Evolutionary conservation across 2,797 vertebrate species (phyloP), one percentile per base, ranked within the genome.

Genomic region (Pseudochromis fuscus): DNA sequence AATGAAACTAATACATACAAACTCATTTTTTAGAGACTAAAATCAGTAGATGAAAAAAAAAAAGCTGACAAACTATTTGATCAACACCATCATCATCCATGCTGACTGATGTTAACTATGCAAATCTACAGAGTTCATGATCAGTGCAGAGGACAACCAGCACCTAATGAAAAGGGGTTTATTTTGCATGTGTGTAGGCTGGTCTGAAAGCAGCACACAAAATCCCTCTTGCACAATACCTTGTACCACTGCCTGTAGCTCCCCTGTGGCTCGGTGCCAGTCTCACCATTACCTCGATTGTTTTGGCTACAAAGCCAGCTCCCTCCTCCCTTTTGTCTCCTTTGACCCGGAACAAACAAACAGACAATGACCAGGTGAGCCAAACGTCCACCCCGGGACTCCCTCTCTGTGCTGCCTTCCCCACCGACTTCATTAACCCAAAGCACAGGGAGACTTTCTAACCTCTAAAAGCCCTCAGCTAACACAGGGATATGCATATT

Each of bases 251-350:
- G 78, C 81, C 80, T 67, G 49, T 18, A 87, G 81, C 83, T 82
- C 77, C 83, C 69, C 75, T 21, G 62, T 84, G 83, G 87, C 86
- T 73, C 30, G 3, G 51, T 87, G 85, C 84, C 87, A 85, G 57
- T 72, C 81, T 89, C 89, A 78, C 87, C 81, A 89, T 91, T 91
- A 91, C 72, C 66, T 74, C 59, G 7, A 88, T 89, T 94, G 90
- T 94, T 94, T 89, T 88, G 89, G 81, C 79, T 77, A 87, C 84
- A 89, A 83, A 87, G 68, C 49, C 66, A 30, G 76, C 69, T 62
- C 40, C 76, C 81, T 72, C 66, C 65, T 77, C 75, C 73, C 84
- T 81, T 88, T 81, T 73, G 82, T 88, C 52, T 85, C 65, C 77
- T 30, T 65, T 86, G 89, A 90, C 87, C 86, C 48, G 15, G 55